These are phyloP conservation scores for Eulacestoma nigropectus DNA, from an alignment of 2,113 vertebrate species.

Conservation along the genomic window DNA sequence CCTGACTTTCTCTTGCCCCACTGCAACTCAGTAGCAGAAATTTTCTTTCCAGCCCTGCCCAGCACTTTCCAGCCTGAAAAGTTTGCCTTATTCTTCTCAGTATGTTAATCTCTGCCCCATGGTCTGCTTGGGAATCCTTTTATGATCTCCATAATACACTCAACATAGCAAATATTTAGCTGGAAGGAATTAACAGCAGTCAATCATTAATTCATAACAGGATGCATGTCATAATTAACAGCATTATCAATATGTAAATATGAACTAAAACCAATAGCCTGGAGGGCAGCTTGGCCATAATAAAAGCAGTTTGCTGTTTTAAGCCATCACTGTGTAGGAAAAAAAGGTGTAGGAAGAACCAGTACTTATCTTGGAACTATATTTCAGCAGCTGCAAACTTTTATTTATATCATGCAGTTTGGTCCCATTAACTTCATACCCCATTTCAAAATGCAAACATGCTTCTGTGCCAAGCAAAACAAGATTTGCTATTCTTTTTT, in stretches of 20 bases:
- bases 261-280: background rate
- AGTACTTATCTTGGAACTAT: background rate
- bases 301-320: background rate
- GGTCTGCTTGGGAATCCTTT: background rate
- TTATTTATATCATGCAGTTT: background rate
- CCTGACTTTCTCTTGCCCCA: background rate
- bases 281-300: background rate
- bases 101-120: background rate
- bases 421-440: background rate
- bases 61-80: background rate
- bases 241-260: constrained; percentile 26
- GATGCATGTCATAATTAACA: constrained; percentile 26
- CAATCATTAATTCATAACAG: constrained; percentile 40
- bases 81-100: background rate
- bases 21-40: background rate
- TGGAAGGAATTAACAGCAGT: constrained; percentile 25
- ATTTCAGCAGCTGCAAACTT: background rate
- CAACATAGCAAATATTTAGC: constrained; percentile 36
- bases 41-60: background rate
- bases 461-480: background rate
- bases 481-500: constrained; percentile 30
- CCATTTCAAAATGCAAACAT: constrained; percentile 29
- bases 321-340: background rate
- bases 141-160: background rate
- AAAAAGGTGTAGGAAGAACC: background rate